phyloP scores from a whole-genome alignment of 2,888 invertebrate species.

The Maniola hyperantus region DNA sequence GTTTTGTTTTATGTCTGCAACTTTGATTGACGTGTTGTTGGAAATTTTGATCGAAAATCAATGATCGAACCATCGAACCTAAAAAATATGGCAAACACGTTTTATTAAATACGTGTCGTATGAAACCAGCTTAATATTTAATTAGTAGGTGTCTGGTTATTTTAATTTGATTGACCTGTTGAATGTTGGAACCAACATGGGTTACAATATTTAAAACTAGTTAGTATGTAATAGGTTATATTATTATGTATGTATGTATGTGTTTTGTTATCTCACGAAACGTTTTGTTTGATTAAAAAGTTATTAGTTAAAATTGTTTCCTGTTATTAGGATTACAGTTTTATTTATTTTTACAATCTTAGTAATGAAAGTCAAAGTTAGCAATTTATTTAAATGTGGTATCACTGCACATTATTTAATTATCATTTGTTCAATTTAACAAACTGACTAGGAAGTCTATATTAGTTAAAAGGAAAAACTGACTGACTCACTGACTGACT shows the following conservation, averaged over 20 bases:
- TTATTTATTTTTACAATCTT: too few species aligned
- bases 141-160: background rate
- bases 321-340: background rate
- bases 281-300: conserved; percentile 4
- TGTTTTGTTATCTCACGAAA: conserved; percentile 1
- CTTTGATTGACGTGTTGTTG: background rate
- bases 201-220: background rate
- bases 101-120: background rate
- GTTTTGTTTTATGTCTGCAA: background rate
- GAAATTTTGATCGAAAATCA: conserved; percentile 4
- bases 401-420: too few species aligned
- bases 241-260: background rate
- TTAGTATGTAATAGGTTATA: background rate
- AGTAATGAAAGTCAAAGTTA: too few species aligned
- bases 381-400: too few species aligned
- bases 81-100: background rate
- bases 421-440: too few species aligned
- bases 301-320: background rate
- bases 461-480: too few species aligned
- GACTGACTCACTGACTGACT: too few species aligned
- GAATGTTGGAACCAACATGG: background rate
- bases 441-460: too few species aligned
- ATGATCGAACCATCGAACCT: background rate
- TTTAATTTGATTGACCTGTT: background rate
- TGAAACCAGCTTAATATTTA: background rate